Percentiles rank a stretch among this genome's conserved stretches.
Evolutionary conservation across 2,797 vertebrate genomes (phyloP).

Genomic region (Limnodromus scolopaceus): DNA sequence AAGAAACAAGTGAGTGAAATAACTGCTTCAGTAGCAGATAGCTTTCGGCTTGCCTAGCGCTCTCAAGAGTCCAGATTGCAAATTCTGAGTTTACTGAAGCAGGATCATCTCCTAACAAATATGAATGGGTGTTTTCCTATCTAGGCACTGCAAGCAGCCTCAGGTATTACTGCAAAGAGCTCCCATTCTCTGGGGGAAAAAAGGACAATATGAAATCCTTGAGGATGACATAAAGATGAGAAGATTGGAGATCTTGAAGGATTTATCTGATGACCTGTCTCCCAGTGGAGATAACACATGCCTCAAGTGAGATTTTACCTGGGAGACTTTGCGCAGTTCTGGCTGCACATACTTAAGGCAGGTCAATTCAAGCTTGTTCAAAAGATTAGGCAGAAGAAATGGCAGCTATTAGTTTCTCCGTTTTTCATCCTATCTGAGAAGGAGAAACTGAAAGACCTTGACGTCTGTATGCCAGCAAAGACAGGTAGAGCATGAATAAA

Average conservation of each 20-base stretch:
- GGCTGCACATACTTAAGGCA: neutral
- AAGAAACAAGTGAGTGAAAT: neutral
- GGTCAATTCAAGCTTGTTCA: neutral
- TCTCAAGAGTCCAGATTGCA: neutral
- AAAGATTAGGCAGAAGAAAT: neutral
- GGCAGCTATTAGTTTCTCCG: neutral
- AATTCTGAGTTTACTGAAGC: neutral
- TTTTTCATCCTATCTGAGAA: neutral
- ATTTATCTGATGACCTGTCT: constrained; percentile 16
- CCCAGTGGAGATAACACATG: neutral
- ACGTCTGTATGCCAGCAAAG: neutral
- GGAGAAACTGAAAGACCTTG: neutral
- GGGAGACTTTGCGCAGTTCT: neutral
- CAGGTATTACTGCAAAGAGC: neutral
- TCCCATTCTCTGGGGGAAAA: neutral
- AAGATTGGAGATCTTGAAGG: neutral
- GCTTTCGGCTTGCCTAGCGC: neutral
- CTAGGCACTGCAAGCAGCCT: neutral
- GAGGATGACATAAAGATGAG: constrained; percentile 3
- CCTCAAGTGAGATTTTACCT: neutral
- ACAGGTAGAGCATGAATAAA: neutral
- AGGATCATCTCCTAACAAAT: neutral
- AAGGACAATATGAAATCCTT: neutral
- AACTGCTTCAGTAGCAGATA: neutral
- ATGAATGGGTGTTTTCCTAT: neutral